phyloP scores from a whole-genome alignment of 2,888 invertebrate genomes.

The Stenichneumon culpator region DNA sequence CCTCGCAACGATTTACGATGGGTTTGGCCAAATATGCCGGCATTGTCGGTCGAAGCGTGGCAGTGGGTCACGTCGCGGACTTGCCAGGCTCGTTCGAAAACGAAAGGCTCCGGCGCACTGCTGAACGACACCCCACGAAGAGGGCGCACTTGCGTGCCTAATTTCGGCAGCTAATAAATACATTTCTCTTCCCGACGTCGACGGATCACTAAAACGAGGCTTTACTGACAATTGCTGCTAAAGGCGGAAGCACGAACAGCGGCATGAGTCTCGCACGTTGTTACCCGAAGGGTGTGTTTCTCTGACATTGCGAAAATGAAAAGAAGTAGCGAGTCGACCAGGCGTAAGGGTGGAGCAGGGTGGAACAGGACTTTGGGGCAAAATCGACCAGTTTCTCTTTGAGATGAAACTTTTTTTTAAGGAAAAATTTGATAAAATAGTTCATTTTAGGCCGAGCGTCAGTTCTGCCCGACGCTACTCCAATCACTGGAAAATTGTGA shows the following conservation, averaged over 20 bases:
- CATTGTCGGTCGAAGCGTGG: slow-evolving; percentile 63
- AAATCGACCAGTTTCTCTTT: too few relatives aligned
- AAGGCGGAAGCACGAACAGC: slow-evolving; percentile 35
- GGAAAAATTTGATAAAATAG: too few relatives aligned
- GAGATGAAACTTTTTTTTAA: too few relatives aligned
- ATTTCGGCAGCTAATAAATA: slow-evolving; percentile 18
- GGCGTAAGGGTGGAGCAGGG: neutral
- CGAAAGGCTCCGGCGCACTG: slow-evolving; percentile 6
- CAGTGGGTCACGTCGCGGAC: slow-evolving; percentile 67
- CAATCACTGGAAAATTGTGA: too few relatives aligned
- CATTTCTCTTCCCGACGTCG: slow-evolving; percentile 44
- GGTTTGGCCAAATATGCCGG: slow-evolving; percentile 56
- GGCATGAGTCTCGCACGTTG: neutral
- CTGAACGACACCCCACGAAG: slow-evolving; percentile 24
- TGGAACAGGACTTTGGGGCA: neutral
- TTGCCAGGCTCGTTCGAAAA: slow-evolving; percentile 16
- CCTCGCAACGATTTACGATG: slow-evolving; percentile 53
- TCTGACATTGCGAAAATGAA: neutral
- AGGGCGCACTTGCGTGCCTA: slow-evolving; percentile 37
- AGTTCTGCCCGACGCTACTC: too few relatives aligned
- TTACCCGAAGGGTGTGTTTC: slow-evolving; percentile 7
- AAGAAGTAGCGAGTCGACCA: neutral
- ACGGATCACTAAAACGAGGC: slow-evolving; percentile 48
- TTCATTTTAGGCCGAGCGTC: too few relatives aligned
- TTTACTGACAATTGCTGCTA: slow-evolving; percentile 38